A percentile compares a stretch with the other conserved stretches of the same genome.
These are phyloP conservation scores for Cherax quadricarinatus DNA, from an alignment of 1,140 invertebrate genomes.

Conservation along the genomic window DNA sequence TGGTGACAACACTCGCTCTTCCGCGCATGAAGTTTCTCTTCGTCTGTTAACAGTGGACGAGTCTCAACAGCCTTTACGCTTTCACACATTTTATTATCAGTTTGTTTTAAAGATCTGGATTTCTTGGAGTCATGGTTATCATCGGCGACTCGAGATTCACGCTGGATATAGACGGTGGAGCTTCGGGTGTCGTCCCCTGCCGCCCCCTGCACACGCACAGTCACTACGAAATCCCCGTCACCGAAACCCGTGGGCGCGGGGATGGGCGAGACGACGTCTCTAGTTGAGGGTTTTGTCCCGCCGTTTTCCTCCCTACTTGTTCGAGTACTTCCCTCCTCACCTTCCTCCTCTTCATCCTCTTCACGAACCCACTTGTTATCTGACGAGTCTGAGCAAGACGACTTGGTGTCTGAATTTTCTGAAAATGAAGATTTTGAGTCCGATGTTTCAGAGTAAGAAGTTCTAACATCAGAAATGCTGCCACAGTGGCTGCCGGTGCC, in stretches of 20 bases:
- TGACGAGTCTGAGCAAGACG: conserved; percentile 69
- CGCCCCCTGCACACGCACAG: conserved; percentile 64
- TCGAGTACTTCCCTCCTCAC: not conserved
- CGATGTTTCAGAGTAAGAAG: conserved; percentile 72
- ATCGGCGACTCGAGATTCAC: not conserved
- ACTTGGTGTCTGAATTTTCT: conserved; percentile 69
- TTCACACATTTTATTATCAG: conserved; percentile 6
- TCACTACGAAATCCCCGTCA: conserved; percentile 72
- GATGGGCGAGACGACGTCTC: conserved; percentile 68
- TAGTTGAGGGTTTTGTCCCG: conserved; percentile 16
- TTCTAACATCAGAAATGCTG: conserved; percentile 68
- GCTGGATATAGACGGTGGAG: conserved; percentile 60
- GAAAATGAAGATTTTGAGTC: conserved; percentile 72
- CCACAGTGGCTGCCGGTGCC: conserved; percentile 72
- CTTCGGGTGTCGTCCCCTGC: conserved; percentile 41
- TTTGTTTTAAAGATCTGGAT: not conserved
- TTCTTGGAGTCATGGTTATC: conserved; percentile 1
- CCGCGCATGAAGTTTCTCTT: conserved; percentile 67
- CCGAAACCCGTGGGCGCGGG: conserved; percentile 71
- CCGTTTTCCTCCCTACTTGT: not conserved
- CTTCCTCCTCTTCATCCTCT: conserved; percentile 48
- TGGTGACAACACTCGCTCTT: conserved; percentile 54
- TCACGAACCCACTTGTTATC: conserved; percentile 57
- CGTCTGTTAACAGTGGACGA: conserved; percentile 61
- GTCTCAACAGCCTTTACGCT: not conserved